phyloP scores from a whole-genome alignment of 2,888 invertebrate species.

The Agrilus mali region DNA sequence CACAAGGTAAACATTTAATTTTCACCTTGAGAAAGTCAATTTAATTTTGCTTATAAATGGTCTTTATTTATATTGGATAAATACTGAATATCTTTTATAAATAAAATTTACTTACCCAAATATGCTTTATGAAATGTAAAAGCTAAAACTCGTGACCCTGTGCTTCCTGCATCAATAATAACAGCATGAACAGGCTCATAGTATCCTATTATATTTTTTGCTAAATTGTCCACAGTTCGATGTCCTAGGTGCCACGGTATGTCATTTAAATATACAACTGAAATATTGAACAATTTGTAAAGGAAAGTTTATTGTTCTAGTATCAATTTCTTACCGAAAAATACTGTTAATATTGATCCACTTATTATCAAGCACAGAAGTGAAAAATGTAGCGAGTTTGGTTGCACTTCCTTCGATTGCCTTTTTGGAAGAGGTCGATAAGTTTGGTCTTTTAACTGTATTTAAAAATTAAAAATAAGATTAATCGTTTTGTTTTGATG shows the following conservation, averaged over 20 bases:
- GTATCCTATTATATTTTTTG: slow-evolving; percentile 61
- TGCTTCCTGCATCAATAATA: slow-evolving; percentile 89
- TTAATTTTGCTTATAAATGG: too few species aligned
- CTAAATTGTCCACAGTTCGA: slow-evolving; percentile 56
- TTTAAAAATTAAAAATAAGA: too few species aligned
- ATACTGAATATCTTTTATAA: not conserved
- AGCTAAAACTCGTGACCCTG: slow-evolving; percentile 75
- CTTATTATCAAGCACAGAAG: slow-evolving; percentile 30
- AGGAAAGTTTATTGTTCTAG: not conserved
- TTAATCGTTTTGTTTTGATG: not conserved
- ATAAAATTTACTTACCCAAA: slow-evolving; percentile 37
- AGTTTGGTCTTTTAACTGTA: slow-evolving; percentile 16
- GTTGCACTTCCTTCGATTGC: slow-evolving; percentile 22
- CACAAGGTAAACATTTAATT: too few species aligned
- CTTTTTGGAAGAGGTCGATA: slow-evolving; percentile 17
- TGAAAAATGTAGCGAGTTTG: slow-evolving; percentile 25
- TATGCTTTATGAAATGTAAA: slow-evolving; percentile 73
- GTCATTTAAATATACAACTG: slow-evolving; percentile 45
- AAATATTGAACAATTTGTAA: slow-evolving; percentile 8
- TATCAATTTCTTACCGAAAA: slow-evolving; percentile 24
- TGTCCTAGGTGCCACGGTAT: slow-evolving; percentile 36
- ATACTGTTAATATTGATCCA: slow-evolving; percentile 28
- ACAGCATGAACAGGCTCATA: slow-evolving; percentile 65
- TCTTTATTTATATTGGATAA: too few species aligned
- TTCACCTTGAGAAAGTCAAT: too few species aligned